A percentile compares a stretch with the other conserved stretches of the same genome.
Evolutionary conservation across 2,113 vertebrate species (phyloP).

Genomic region (Falcunculus frontatus): DNA sequence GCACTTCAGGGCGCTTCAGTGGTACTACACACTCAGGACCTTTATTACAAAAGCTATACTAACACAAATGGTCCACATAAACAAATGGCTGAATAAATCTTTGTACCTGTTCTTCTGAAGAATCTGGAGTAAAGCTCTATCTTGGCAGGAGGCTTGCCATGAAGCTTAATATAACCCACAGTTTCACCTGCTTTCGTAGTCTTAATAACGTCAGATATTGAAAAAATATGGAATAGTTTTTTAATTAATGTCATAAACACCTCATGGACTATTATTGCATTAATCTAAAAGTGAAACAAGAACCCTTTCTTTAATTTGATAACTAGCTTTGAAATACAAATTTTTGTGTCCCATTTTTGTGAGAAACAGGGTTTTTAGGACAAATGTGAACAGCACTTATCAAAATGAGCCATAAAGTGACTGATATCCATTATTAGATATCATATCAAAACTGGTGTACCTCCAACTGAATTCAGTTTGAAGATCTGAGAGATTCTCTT

Average conservation of each 20-base stretch:
- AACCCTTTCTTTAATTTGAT: neutral
- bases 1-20: neutral
- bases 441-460: neutral
- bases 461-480: neutral
- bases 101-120: neutral
- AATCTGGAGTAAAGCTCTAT: neutral
- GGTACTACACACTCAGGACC: neutral
- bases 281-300: neutral
- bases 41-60: neutral
- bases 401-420: neutral
- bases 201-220: neutral
- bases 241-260: neutral
- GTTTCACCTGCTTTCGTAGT: neutral
- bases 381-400: neutral
- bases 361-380: neutral
- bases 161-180: neutral
- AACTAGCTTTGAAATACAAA: neutral
- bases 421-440: neutral
- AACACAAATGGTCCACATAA: neutral
- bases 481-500: neutral
- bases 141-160: neutral
- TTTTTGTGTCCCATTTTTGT: neutral
- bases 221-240: neutral
- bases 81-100: neutral
- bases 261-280: neutral